Evolutionary conservation across 2,797 vertebrate species (phyloP).

Genomic region (Lerista edwardsae): DNA sequence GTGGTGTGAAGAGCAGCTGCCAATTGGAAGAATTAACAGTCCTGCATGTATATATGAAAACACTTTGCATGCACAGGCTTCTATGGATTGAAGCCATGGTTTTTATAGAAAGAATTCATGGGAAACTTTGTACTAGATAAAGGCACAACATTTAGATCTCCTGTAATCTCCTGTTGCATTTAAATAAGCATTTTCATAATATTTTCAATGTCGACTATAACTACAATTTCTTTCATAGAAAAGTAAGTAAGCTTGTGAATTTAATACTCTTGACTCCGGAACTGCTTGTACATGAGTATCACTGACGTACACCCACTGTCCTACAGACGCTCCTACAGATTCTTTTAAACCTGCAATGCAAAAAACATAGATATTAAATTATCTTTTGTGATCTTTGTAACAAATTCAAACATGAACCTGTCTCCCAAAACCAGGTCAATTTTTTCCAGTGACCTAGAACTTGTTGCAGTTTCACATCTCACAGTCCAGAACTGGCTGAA

Average conservation of each 20-base stretch:
- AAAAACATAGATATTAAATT: constrained; percentile 13
- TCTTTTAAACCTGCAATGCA: constrained; percentile 86
- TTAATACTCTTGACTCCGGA: constrained; percentile 92
- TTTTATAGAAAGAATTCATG: constrained; percentile 53
- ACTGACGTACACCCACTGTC: constrained; percentile 96
- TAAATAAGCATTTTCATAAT: constrained; percentile 56
- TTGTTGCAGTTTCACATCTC: no score
- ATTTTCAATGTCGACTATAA: constrained; percentile 45
- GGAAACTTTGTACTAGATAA: constrained; percentile 65
- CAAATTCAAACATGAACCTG: no score
- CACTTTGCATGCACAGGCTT: not conserved
- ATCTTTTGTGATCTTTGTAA: no score
- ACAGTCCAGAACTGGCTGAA: no score
- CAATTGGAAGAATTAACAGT: not conserved
- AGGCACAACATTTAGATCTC: constrained; percentile 73
- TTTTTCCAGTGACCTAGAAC: no score
- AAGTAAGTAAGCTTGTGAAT: constrained; percentile 97
- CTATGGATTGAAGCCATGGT: constrained; percentile 32
- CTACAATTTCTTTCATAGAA: constrained; percentile 93
- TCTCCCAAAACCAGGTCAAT: no score
- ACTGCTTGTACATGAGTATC: constrained; percentile 93
- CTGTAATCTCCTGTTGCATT: constrained; percentile 60
- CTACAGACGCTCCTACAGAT: constrained; percentile 74
- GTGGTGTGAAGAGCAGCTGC: not conserved
- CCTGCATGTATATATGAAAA: not conserved